phyloP scores from a whole-genome alignment of 2,797 vertebrate species.

The Tamandua tetradactyla region DNA sequence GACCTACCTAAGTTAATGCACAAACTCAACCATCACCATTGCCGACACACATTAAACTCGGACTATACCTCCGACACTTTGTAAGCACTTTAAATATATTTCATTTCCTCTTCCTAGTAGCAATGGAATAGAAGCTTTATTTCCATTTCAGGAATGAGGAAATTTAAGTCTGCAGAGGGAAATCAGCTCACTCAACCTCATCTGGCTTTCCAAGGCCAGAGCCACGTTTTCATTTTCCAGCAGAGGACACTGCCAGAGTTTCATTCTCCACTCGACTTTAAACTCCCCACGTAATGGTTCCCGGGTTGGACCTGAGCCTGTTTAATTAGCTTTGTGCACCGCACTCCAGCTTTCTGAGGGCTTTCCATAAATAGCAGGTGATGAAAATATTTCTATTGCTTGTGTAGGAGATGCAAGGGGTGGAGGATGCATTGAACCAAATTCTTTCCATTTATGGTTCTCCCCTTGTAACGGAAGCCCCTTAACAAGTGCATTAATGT shows the following conservation, averaged over 20 bases:
- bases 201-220: too few relatives aligned
- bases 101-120: background rate
- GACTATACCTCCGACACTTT: too few relatives aligned
- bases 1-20: too few relatives aligned
- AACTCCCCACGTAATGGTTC: background rate
- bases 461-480: rapidly evolving
- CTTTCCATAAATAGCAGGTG: background rate
- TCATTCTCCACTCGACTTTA: too few relatives aligned
- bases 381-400: rapidly evolving
- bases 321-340: background rate
- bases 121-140: background rate
- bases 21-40: too few relatives aligned
- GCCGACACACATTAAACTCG: too few relatives aligned
- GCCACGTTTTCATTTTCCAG: too few relatives aligned
- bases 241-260: rapidly evolving
- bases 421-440: rapidly evolving
- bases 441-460: background rate
- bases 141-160: background rate
- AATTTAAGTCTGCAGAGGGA: background rate
- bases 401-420: background rate
- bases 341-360: rapidly evolving
- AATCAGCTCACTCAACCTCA: too few relatives aligned
- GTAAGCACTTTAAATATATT: too few relatives aligned
- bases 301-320: background rate
- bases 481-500: background rate